A percentile compares a stretch with the other conserved stretches of the same genome.
phyloP scores from a whole-genome alignment of 2,113 vertebrate genomes.

The Hydrochoerus hydrochaeris region DNA sequence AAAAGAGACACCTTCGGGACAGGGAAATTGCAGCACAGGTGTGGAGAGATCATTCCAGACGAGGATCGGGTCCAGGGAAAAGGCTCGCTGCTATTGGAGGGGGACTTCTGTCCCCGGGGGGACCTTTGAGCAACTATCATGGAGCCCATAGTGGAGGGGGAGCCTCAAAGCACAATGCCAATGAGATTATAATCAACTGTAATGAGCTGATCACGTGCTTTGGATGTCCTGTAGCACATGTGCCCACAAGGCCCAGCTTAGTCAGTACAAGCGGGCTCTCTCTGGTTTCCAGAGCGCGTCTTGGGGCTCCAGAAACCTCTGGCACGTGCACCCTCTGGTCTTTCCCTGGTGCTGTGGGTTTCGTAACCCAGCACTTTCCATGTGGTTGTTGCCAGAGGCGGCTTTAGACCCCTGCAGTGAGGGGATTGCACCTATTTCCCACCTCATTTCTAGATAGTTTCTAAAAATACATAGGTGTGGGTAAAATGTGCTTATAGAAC shows the following conservation, averaged over 20 bases:
- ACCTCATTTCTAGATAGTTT: not conserved
- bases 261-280: not conserved
- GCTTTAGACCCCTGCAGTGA: not conserved
- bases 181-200: not conserved
- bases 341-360: not conserved
- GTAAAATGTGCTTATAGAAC: not conserved
- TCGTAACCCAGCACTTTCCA: not conserved
- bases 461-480: not conserved
- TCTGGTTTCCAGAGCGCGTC: not conserved
- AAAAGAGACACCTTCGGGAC: not conserved
- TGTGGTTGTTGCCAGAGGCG: not conserved
- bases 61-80: not conserved
- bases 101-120: not conserved
- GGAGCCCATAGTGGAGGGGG: not conserved
- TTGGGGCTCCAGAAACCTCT: not conserved
- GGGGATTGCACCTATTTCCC: not conserved
- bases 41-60: not conserved
- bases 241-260: not conserved
- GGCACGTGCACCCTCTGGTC: not conserved
- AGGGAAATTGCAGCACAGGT: not conserved
- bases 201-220: not conserved
- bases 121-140: not conserved
- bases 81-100: not conserved
- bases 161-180: not conserved
- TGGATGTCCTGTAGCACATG: not conserved